Base-by-base conservation (phyloP, 2,113 vertebrate species). In the Nothobranchius furzeri region DNA sequence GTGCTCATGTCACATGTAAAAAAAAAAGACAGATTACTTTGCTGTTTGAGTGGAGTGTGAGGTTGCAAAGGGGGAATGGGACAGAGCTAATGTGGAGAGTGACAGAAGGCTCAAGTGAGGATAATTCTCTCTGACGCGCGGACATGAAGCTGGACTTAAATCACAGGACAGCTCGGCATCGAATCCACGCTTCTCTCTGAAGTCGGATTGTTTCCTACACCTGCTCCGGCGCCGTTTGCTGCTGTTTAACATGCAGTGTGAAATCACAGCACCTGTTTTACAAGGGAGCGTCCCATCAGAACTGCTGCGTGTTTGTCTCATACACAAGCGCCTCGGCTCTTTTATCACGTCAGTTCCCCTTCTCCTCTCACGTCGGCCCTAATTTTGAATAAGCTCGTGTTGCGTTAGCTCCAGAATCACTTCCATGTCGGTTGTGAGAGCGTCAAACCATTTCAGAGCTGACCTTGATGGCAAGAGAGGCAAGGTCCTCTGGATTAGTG, bases 81-180 rank as follows among this genome's bases (percentile, higher is more conserved):
- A 74, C 73, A 14, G 58, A 25, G 73, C 73, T 84, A 78, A 86
- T 77, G 81, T 66, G 75, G 77, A 36, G 64, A 85, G 76, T 59
- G 76, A 85, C 37, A 37, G 66, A 73, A 60, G 84, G 75, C 79
- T 87, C 72, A 45, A 57, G 76, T 42, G 9, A 20, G 1, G 64
- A 67, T 87, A 85, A 91, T 88, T 85, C 85, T 62, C 64, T 74
- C 42, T 80, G 84, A 87, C 64, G 54, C 79, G 75, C n/a, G 65
- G 73, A 89, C 83, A 85, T 61, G 65, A 58, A 47, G 58, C 62
- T 53, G 78, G 81, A 82, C 57, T 77, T 70, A 68, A 67, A 79
- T 78, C 69, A 3, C 84, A 65, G 72, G 12, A 45, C 4, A 4
- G 30, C 30, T 30, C 30, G 30, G 30, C 30, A 30, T 0, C 30